Evolutionary conservation across 2,113 vertebrate species (phyloP).

Genomic region (Rhabdomys dilectus): DNA sequence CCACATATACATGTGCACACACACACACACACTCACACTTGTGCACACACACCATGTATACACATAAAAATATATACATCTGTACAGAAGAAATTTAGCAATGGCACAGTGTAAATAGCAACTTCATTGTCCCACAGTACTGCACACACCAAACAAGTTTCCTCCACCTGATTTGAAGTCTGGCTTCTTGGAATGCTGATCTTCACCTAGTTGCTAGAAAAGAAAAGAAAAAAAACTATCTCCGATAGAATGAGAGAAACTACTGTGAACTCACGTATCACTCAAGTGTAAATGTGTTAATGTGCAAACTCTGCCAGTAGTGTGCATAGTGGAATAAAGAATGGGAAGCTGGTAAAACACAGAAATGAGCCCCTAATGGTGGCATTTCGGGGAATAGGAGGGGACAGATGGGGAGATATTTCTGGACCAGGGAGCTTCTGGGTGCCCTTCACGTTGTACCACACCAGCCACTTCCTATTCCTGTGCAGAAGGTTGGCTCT

Average conservation of each 20-base stretch:
- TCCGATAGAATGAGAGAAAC: slow-evolving; percentile 46
- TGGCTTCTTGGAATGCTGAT: not conserved
- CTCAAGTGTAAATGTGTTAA: slow-evolving; percentile 45
- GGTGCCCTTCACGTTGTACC: slow-evolving; percentile 77
- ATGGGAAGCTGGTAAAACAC: slow-evolving; percentile 41
- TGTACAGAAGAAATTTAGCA: not conserved
- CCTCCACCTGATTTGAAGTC: not conserved
- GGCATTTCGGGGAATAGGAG: slow-evolving; percentile 76
- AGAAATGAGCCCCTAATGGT: slow-evolving; percentile 74
- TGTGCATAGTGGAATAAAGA: slow-evolving; percentile 19
- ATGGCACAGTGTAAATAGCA: rapidly evolving
- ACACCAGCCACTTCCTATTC: slow-evolving; percentile 72
- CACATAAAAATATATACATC: no score
- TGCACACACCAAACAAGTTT: not conserved
- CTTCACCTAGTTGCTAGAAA: slow-evolving; percentile 12
- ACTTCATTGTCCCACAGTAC: not conserved
- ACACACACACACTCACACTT: not conserved
- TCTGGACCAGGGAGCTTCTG: slow-evolving; percentile 77
- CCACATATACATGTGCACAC: no score
- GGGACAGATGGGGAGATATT: slow-evolving; percentile 80
- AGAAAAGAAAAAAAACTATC: not conserved
- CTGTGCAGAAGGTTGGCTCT: slow-evolving; percentile 77
- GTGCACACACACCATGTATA: no score
- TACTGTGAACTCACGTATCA: slow-evolving; percentile 27
- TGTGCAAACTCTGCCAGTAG: slow-evolving; percentile 40